Conservation (phyloP, 2,888 invertebrate genomes). For the Eristalis tenax region DNA sequence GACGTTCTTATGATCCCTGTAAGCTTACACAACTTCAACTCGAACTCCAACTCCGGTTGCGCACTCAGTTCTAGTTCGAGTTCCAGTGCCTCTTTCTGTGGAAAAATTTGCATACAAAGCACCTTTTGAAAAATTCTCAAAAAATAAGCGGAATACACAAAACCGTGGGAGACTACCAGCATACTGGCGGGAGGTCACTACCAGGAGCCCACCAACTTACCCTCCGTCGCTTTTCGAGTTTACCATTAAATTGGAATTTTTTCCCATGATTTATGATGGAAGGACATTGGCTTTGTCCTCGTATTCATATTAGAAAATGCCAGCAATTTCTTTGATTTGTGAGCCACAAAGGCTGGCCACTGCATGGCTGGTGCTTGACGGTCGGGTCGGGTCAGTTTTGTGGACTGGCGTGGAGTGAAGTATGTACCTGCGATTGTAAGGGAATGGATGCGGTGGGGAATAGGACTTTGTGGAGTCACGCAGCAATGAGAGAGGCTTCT, state of each 20-base stretch:
- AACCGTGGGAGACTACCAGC: neutral
- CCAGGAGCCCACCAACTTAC: neutral
- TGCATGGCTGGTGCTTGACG: neutral
- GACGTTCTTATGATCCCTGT: neutral
- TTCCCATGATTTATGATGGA: constrained; percentile 67
- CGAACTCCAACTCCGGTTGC: neutral
- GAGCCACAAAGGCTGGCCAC: constrained; percentile 40
- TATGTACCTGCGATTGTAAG: neutral
- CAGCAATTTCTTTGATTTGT: constrained; percentile 68
- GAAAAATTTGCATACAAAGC: constrained; percentile 73
- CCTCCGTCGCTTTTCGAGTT: constrained; percentile 44
- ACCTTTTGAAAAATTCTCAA: constrained; percentile 68
- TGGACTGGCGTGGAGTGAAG: neutral
- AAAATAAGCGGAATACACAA: constrained; percentile 65
- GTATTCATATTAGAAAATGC: constrained; percentile 68
- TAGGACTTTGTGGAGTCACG: constrained; percentile 8
- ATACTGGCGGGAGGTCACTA: neutral
- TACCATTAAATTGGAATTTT: constrained; percentile 72
- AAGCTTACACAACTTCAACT: neutral
- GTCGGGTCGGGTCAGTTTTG: neutral
- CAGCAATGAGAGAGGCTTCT: constrained; percentile 37
- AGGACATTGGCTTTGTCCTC: constrained; percentile 69
- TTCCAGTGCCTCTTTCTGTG: constrained; percentile 9
- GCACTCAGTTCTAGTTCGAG: neutral
- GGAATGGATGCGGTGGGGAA: too few species aligned